Conservation (phyloP, 2,888 invertebrate species). For the Catocala fraxini region DNA sequence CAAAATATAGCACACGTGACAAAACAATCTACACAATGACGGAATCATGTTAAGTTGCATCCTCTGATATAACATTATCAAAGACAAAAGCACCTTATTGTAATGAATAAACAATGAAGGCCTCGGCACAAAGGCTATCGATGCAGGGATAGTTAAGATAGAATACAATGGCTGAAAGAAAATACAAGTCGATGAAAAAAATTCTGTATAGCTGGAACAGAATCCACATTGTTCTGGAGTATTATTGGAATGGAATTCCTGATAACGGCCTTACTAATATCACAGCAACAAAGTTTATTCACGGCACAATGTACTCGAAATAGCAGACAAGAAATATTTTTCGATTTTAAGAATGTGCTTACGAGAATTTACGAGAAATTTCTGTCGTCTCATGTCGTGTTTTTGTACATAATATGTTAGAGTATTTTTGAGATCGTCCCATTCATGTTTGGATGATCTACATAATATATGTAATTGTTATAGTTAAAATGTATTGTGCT, state of each 20-base stretch:
- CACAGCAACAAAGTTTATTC: background rate
- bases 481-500: constrained; percentile 64
- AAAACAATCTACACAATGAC: constrained; percentile 36
- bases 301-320: no score
- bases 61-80: constrained; percentile 44
- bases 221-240: constrained; percentile 18
- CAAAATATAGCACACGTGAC: constrained; percentile 30
- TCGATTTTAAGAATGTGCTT: no score
- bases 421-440: constrained; percentile 12
- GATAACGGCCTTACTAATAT: background rate
- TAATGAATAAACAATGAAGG: constrained; percentile 68
- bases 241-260: constrained; percentile 16
- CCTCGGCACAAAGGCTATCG: constrained; percentile 61
- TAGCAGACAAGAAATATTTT: no score
- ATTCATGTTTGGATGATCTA: constrained; percentile 31
- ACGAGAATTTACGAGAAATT: constrained; percentile 8
- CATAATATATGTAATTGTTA: constrained; percentile 62
- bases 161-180: constrained; percentile 37
- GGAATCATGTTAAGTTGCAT: constrained; percentile 47
- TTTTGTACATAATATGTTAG: constrained; percentile 17
- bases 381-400: constrained; percentile 4
- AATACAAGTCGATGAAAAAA: constrained; percentile 22
- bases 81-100: constrained; percentile 58
- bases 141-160: constrained; percentile 44
- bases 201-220: constrained; percentile 22